phyloP scores from a whole-genome alignment of 2,888 invertebrate species.

The Ceraclea dissimilis region DNA sequence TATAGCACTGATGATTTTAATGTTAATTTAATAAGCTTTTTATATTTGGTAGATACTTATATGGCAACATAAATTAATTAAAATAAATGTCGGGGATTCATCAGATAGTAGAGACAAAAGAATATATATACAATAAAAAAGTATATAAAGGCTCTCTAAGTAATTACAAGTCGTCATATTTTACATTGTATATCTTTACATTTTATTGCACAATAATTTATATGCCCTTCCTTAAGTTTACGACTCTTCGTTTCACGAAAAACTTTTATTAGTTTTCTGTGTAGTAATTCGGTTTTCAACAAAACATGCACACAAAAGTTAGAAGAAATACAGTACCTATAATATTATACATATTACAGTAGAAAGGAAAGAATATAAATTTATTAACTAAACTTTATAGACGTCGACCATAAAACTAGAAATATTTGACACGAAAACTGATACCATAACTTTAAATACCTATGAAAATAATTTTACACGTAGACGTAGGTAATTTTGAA shows the following conservation, averaged over 20 bases:
- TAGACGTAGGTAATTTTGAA: too few species aligned
- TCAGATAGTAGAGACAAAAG: too few species aligned
- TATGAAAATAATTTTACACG: too few species aligned
- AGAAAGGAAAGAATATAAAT: not conserved
- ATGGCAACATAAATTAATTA: too few species aligned
- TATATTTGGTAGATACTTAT: too few species aligned
- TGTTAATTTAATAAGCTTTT: too few species aligned
- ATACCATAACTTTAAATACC: too few species aligned
- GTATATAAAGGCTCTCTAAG: too few species aligned
- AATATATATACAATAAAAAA: too few species aligned
- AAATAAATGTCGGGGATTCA: too few species aligned
- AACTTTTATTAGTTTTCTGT: conserved; percentile 1
- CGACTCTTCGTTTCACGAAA: conserved; percentile 7
- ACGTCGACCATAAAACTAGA: not conserved
- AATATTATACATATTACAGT: not conserved
- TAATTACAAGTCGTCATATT: too few species aligned
- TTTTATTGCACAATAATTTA: conserved; percentile 4
- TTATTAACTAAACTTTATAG: not conserved
- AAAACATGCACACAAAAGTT: not conserved
- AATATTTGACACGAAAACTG: not conserved
- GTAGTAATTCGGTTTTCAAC: not conserved
- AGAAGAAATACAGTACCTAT: not conserved
- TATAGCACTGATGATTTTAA: too few species aligned
- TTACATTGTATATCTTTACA: not conserved
- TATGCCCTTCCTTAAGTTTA: conserved; percentile 7